Conservation (phyloP, 2,888 invertebrate genomes). For the Drosophila suboccidentalis region DNA sequence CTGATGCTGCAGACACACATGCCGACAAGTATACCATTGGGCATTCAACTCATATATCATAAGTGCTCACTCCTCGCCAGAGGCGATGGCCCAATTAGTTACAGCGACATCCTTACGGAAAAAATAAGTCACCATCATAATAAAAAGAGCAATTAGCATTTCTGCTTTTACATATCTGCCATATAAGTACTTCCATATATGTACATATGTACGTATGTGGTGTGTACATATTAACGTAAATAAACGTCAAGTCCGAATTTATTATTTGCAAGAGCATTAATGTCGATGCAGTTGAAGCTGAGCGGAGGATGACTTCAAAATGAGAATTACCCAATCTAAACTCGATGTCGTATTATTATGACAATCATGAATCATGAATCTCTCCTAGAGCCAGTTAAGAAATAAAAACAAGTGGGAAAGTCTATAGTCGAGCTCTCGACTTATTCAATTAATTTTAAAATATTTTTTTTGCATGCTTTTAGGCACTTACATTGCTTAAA, state of each 20-base stretch:
- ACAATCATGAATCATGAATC: background rate
- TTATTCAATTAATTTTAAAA: too few relatives aligned
- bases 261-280: slow-evolving; percentile 3
- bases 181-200: background rate
- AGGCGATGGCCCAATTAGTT: slow-evolving; percentile 69
- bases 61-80: slow-evolving; percentile 25
- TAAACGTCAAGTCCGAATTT: slow-evolving; percentile 19
- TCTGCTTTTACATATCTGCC: background rate
- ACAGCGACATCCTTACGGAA: slow-evolving; percentile 63
- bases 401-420: too few relatives aligned
- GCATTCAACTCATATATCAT: slow-evolving; percentile 41
- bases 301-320: background rate
- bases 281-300: background rate
- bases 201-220: too few relatives aligned
- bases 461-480: too few relatives aligned
- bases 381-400: background rate
- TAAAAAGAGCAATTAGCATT: slow-evolving; percentile 56
- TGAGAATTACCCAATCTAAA: background rate
- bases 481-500: too few relatives aligned
- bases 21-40: slow-evolving; percentile 16
- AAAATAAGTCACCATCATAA: slow-evolving; percentile 34
- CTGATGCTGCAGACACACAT: slow-evolving; percentile 3
- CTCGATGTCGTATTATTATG: background rate
- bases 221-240: background rate
- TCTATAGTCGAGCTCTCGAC: too few relatives aligned